Evolutionary conservation across 2,888 invertebrate species (phyloP), one percentile per base, ranked within the genome.

Genomic region (Atrina japonica): DNA sequence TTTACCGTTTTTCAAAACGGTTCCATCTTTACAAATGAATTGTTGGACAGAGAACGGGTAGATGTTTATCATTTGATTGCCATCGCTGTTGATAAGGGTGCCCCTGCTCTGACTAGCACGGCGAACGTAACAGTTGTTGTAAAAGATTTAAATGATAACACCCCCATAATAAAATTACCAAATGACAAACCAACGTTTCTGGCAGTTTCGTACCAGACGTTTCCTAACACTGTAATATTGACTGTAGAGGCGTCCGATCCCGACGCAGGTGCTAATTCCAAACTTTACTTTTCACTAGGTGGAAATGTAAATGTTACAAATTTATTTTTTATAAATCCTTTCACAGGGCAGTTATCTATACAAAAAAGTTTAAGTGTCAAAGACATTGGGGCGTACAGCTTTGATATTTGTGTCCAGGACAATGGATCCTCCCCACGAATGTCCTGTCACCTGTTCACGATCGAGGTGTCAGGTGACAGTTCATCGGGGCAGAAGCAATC

Each of bases 141-240:
- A 5, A 69, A 70, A n/a, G 86, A 86, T 52, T 72, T 77, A 5
- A 86, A 86, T 64, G 86, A 86, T 67, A 81, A 84, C 65, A 40
- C 77, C 0, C 89, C 89, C 0, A 64, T 75, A 9, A 82, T 89
- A 58, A 72, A 77, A 6, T 82, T 82, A 66, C 86, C 85, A n/a
- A 81, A 78, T 43, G 73, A 73, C 43, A 65, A 77, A 2, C 83
- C 84, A 52, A 66, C 76, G 50, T 73, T 70, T 23, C 65, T 82
- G 16, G 71, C 73, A 25, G 50, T 80, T 27, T 59, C 70, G 40
- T 70, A 52, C 35, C 58, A 40, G 25, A 66, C 71, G 14, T 43
- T 40, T 35, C 30, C 61, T 29, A 66, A 71, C 18, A 56, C 61
- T 18, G 50, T 66, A 21, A 52, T 71, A 9, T 52, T 50, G 29